Evolutionary conservation across 1,140 invertebrate species (phyloP), one percentile per base, ranked within the genome.

Genomic region (Drosophila melanica): DNA sequence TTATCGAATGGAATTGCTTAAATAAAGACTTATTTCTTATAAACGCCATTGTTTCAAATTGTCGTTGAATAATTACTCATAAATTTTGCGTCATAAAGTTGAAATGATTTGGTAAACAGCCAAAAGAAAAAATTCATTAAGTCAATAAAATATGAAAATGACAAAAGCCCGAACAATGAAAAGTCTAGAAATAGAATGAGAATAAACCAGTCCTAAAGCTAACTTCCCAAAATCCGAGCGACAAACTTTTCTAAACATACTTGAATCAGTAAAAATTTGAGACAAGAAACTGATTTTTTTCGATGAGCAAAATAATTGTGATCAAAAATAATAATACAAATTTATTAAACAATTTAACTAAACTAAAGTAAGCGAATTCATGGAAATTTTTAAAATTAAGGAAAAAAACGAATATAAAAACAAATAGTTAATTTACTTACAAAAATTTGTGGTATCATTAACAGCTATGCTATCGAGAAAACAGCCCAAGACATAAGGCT

Each of bases 101-200:
- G 37, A 3, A 12, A 42, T 7, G 5, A 16, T 6, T 27, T 20
- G 9, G 5, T 37, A 23, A 4, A 23, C 11, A 14, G 60, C 47
- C 60, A 14, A 63, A 60, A 51, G 3, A 30, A 23, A 64, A 39
- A 63, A 4, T 14, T 18, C 18, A 4, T 14, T 18, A 1, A 18
- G 18, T 1, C n/a, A 45, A 33, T 45, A 64, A 53, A 42, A 11
- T 20, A 41, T 14, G 20, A 2, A 6, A 48, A 48, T 48, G 27
- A 27, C 8, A 14, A 27, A 27, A 48, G 53, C 57, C 53, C 63
- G 51, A 66, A 48, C 51, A 48, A 37, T 35, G 39, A 44, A 48
- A 57, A 48, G 53, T 39, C 57, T 55, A 48, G 53, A 55, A 37
- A n/a, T 48, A n/a, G 12, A 66, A 30, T 57, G 53, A 55, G 7